phyloP scores from a whole-genome alignment of 2,113 vertebrate species.

The Erythrocercus mccallii region DNA sequence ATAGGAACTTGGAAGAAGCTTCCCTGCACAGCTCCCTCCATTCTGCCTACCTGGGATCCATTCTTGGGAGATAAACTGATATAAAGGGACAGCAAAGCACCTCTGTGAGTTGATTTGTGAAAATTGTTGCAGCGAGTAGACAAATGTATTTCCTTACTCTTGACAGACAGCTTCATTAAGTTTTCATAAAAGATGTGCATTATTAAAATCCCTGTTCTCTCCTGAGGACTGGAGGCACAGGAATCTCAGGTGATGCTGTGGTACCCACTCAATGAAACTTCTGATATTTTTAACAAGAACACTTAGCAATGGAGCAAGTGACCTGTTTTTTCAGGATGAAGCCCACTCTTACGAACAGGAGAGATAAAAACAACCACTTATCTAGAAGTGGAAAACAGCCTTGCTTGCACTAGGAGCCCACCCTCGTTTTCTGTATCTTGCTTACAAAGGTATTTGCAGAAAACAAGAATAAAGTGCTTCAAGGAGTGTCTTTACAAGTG shows the following conservation, averaged over 20 bases:
- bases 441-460: not conserved
- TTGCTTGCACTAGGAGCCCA: not conserved
- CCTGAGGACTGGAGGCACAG: not conserved
- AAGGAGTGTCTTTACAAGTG: not conserved
- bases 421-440: not conserved
- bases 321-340: not conserved
- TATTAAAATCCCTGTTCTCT: conserved; percentile 54
- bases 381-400: not conserved
- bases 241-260: not conserved
- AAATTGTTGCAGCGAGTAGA: conserved; percentile 6
- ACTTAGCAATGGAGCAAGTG: not conserved
- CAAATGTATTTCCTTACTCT: conserved; percentile 25
- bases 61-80: not conserved
- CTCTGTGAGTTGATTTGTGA: not conserved
- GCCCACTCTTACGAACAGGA: not conserved
- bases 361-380: not conserved
- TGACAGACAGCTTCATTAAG: conserved; percentile 50
- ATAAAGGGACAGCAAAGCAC: not conserved
- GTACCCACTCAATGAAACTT: not conserved
- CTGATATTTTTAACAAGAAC: conserved; percentile 4
- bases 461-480: not conserved
- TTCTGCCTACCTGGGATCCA: not conserved
- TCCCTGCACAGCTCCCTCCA: not conserved
- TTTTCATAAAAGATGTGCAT: conserved; percentile 58
- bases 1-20: not conserved